A percentile compares a stretch with the other conserved stretches of the same genome.
Conservation (phyloP, 1,140 invertebrate genomes). For the Periplaneta americana region DNA sequence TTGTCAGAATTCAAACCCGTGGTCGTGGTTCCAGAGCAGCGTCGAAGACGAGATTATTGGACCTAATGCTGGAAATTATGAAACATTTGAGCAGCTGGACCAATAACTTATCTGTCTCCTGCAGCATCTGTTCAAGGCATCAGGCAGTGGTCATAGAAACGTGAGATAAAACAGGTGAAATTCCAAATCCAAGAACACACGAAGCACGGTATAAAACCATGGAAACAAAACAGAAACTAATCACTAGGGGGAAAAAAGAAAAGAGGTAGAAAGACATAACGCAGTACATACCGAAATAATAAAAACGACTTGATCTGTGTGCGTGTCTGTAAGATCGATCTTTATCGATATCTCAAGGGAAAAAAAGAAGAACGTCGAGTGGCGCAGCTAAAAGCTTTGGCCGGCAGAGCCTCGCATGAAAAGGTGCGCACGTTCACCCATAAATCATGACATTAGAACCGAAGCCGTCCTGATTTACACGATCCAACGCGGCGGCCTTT, state of each 20-base stretch:
- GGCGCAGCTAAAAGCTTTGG: background rate
- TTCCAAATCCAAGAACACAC: too few species aligned
- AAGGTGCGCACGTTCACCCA: background rate
- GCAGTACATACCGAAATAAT: too few species aligned
- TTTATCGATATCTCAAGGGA: background rate
- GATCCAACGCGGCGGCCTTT: too few species aligned
- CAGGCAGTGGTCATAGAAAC: too few species aligned
- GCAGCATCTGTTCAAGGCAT: background rate
- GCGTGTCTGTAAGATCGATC: background rate
- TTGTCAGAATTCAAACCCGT: too few species aligned
- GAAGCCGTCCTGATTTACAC: background rate
- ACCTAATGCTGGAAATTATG: too few species aligned
- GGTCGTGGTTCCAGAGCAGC: too few species aligned
- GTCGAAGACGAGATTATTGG: too few species aligned
- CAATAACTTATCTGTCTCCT: too few species aligned
- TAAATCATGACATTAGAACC: background rate
- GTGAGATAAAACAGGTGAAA: too few species aligned
- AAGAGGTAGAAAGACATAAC: background rate
- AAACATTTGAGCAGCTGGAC: too few species aligned
- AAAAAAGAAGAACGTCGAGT: background rate
- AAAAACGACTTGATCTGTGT: background rate
- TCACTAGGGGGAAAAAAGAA: background rate
- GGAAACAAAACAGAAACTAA: too few species aligned
- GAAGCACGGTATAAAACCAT: background rate
- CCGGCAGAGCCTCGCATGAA: background rate